Conservation (phyloP, 2,888 invertebrate genomes). For the Bombylius major region DNA sequence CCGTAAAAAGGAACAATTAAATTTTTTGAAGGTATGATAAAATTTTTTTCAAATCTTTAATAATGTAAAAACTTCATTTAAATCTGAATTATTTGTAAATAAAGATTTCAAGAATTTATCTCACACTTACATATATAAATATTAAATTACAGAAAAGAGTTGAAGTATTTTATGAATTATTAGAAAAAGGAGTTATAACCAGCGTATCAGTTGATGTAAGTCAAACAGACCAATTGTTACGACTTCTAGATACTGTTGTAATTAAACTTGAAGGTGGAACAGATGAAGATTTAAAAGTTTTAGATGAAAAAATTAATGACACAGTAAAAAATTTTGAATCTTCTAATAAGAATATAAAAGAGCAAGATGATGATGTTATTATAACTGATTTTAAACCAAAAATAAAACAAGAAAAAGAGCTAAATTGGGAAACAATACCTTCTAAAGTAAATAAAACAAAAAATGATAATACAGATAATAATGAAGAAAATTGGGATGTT, state of each 20-base stretch:
- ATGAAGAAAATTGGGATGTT: slow-evolving; percentile 29
- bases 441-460: slow-evolving; percentile 5
- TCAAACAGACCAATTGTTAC: slow-evolving; percentile 67
- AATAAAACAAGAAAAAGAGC: slow-evolving; percentile 6
- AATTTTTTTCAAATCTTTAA: too few relatives aligned
- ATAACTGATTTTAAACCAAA: slow-evolving; percentile 23
- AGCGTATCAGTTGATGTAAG: slow-evolving; percentile 74
- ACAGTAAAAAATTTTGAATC: slow-evolving; percentile 1
- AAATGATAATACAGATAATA: slow-evolving; percentile 17
- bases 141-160: slow-evolving; percentile 56
- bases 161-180: slow-evolving; percentile 74
- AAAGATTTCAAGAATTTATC: background rate
- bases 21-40: slow-evolving; percentile 57
- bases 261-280: slow-evolving; percentile 90
- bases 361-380: slow-evolving; percentile 23
- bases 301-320: slow-evolving; percentile 52
- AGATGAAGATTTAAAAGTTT: slow-evolving; percentile 71
- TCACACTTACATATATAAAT: background rate
- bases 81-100: background rate
- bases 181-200: slow-evolving; percentile 60
- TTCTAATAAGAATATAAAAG: slow-evolving; percentile 19
- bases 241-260: slow-evolving; percentile 88
- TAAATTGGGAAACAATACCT: slow-evolving; percentile 2
- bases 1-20: slow-evolving; percentile 73
- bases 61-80: too few relatives aligned